phyloP scores from a whole-genome alignment of 1,140 invertebrate species.

The Lordiphosa collinella region DNA sequence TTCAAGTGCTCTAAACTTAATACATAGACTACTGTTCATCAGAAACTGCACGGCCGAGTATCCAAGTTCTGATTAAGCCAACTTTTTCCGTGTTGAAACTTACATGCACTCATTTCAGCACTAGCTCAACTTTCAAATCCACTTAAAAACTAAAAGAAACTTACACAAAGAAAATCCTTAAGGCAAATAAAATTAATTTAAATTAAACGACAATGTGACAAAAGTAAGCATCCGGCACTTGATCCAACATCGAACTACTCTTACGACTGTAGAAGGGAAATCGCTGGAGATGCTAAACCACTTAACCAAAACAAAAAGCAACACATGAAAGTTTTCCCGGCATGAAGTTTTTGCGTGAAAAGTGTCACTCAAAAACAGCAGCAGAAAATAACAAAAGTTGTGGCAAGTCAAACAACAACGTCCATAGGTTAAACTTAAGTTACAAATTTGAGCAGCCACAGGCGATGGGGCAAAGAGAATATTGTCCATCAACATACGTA shows the following conservation, averaged over 20 bases:
- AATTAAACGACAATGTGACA: constrained; percentile 31
- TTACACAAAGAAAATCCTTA: too few relatives aligned
- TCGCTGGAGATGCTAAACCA: constrained; percentile 34
- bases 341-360: too few relatives aligned
- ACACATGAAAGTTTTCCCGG: too few relatives aligned
- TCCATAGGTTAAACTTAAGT: constrained; percentile 4
- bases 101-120: too few relatives aligned
- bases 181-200: constrained; percentile 34
- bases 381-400: constrained; percentile 31
- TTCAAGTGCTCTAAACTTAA: too few relatives aligned
- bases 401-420: constrained; percentile 27
- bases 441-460: too few relatives aligned
- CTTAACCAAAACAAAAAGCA: constrained; percentile 24
- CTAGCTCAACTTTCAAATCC: neutral
- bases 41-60: too few relatives aligned
- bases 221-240: constrained; percentile 24
- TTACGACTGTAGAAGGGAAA: constrained; percentile 2
- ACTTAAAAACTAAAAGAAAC: constrained; percentile 3
- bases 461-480: too few relatives aligned
- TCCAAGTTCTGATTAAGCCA: too few relatives aligned
- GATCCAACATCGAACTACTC: neutral
- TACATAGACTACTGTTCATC: too few relatives aligned
- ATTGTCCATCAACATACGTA: too few relatives aligned
- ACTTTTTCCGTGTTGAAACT: too few relatives aligned
- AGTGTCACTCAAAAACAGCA: neutral